phyloP scores from a whole-genome alignment of 2,888 invertebrate genomes.

The Drosophila crucigera region DNA sequence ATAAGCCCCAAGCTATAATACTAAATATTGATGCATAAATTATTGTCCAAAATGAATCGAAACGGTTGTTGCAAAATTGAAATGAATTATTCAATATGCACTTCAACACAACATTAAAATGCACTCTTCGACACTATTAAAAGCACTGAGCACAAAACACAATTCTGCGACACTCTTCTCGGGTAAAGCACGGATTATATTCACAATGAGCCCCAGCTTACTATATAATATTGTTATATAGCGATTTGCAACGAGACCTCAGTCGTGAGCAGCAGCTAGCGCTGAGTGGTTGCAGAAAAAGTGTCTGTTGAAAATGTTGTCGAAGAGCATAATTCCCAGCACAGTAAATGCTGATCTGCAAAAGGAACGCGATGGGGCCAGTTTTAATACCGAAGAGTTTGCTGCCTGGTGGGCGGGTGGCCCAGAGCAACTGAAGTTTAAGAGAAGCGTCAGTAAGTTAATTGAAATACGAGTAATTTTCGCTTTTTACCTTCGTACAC shows the following conservation, averaged over 20 bases:
- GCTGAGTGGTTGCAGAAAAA: conserved; percentile 15
- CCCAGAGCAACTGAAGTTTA: conserved; percentile 85
- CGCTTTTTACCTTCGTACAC: neutral
- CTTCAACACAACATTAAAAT: neutral
- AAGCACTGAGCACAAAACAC: neutral
- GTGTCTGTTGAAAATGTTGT: conserved; percentile 42
- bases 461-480: neutral
- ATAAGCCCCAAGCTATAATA: too few relatives aligned
- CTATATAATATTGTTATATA: neutral
- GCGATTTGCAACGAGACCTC: neutral
- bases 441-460: conserved; percentile 60
- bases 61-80: neutral
- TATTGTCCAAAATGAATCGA: neutral
- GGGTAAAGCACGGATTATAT: neutral
- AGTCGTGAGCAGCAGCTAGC: conserved; percentile 26
- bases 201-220: conserved; percentile 6
- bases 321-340: conserved; percentile 58
- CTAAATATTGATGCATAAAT: too few relatives aligned
- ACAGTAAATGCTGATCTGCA: conserved; percentile 89
- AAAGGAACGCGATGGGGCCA: conserved; percentile 90
- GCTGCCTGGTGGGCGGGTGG: conserved; percentile 92
- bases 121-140: neutral
- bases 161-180: conserved; percentile 11
- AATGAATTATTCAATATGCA: neutral
- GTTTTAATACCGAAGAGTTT: conserved; percentile 90